Conservation (phyloP, 2,888 invertebrate species). For the Tenthredo amoena region DNA sequence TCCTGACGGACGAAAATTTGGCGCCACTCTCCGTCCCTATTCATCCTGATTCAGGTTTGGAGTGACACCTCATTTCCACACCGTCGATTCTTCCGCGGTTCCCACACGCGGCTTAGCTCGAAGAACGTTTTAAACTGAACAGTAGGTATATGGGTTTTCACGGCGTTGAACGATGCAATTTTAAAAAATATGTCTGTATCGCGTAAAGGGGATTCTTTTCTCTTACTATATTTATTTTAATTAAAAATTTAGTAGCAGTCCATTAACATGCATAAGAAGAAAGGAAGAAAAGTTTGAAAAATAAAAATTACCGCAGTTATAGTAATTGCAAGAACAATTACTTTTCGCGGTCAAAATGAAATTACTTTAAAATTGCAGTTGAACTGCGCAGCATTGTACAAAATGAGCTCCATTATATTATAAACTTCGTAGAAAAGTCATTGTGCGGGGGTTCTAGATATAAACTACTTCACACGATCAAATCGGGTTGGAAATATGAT, state of each 20-base stretch:
- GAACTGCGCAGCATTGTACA: neutral
- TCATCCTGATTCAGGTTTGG: slow-evolving; percentile 2
- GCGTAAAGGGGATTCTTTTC: too few relatives aligned
- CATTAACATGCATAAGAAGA: neutral
- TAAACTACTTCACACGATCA: neutral
- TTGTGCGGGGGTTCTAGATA: neutral
- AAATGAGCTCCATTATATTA: neutral
- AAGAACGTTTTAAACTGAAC: neutral
- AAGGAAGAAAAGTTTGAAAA: neutral
- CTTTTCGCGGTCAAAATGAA: slow-evolving; percentile 26
- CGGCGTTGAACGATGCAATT: neutral
- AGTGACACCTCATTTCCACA: slow-evolving; percentile 44
- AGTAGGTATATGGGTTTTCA: neutral
- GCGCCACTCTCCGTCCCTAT: neutral
- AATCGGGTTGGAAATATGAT: neutral
- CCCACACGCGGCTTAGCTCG: neutral
- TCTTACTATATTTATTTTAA: too few relatives aligned
- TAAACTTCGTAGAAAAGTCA: neutral
- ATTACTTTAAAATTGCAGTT: slow-evolving; percentile 23
- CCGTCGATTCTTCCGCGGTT: neutral
- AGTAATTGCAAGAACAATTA: slow-evolving; percentile 18
- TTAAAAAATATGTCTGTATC: neutral
- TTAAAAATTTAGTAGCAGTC: too few relatives aligned
- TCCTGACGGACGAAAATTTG: slow-evolving; percentile 15
- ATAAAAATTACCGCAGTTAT: neutral